Evolutionary conservation across 1,140 invertebrate species (phyloP).

Genomic region (Trialeurodes vaporariorum): DNA sequence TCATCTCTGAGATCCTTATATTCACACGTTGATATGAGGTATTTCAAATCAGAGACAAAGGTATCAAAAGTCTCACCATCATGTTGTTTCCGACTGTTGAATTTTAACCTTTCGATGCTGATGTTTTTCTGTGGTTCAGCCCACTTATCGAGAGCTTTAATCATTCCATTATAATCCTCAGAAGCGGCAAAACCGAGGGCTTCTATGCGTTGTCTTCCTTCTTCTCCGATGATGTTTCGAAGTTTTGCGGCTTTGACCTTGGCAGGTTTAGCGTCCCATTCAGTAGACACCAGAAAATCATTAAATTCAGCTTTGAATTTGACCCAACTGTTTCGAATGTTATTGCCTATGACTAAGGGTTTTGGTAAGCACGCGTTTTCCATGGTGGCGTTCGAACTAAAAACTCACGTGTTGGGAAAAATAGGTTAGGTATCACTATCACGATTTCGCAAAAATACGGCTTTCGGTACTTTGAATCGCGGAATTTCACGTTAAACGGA

Average conservation of each 20-base stretch:
- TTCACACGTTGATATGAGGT: constrained; percentile 22
- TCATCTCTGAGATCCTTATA: constrained; percentile 27
- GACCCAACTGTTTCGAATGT: neutral
- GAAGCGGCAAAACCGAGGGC: neutral
- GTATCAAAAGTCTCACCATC: constrained; percentile 26
- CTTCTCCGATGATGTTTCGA: neutral
- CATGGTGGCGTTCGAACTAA: neutral
- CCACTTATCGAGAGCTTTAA: neutral
- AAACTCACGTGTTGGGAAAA: neutral
- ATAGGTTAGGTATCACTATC: neutral
- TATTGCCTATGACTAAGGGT: neutral
- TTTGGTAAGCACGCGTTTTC: neutral
- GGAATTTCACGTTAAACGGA: too few relatives aligned
- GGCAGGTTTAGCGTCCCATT: neutral
- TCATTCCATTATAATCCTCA: neutral
- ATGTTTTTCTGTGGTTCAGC: constrained; percentile 23
- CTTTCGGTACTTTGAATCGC: too few relatives aligned
- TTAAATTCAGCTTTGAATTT: neutral
- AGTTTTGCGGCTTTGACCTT: neutral
- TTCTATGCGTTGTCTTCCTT: neutral
- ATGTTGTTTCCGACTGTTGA: constrained; percentile 23
- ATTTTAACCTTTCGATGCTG: constrained; percentile 24
- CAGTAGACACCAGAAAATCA: neutral
- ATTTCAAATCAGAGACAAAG: constrained; percentile 25
- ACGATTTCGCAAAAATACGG: too few relatives aligned